Conservation (phyloP, 2,888 invertebrate genomes). For the Cheilosia vernalis region DNA sequence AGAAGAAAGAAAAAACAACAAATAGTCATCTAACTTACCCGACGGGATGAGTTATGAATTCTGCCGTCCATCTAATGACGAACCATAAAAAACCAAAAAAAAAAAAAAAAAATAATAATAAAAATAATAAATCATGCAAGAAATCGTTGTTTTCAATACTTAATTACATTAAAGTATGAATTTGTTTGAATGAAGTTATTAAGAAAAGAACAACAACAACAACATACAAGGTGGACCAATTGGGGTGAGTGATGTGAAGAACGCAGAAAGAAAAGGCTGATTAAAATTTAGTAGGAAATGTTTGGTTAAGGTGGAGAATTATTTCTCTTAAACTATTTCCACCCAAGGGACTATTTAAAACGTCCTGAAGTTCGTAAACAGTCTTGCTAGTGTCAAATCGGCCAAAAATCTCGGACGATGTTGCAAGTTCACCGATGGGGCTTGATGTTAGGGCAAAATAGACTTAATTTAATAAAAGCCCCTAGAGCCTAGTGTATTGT, state of each 20-base stretch:
- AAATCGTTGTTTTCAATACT: conserved; percentile 67
- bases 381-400: too few relatives aligned
- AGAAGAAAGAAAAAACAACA: conserved; percentile 47
- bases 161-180: conserved; percentile 52
- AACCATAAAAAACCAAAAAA: conserved; percentile 83
- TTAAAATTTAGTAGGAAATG: too few relatives aligned
- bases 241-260: background rate
- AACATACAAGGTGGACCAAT: conserved; percentile 1
- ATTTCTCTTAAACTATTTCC: too few relatives aligned
- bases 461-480: too few relatives aligned
- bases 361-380: too few relatives aligned
- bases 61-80: conserved; percentile 84
- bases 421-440: too few relatives aligned
- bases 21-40: conserved; percentile 81
- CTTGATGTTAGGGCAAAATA: too few relatives aligned
- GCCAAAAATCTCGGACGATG: too few relatives aligned
- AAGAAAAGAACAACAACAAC: background rate
- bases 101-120: conserved; percentile 80
- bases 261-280: too few relatives aligned
- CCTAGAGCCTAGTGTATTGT: too few relatives aligned
- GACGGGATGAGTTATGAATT: conserved; percentile 84
- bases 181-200: conserved; percentile 43
- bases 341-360: too few relatives aligned
- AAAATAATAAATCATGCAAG: conserved; percentile 83
- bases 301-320: too few relatives aligned